phyloP scores from a whole-genome alignment of 2,797 vertebrate genomes.

The Todus mexicanus region DNA sequence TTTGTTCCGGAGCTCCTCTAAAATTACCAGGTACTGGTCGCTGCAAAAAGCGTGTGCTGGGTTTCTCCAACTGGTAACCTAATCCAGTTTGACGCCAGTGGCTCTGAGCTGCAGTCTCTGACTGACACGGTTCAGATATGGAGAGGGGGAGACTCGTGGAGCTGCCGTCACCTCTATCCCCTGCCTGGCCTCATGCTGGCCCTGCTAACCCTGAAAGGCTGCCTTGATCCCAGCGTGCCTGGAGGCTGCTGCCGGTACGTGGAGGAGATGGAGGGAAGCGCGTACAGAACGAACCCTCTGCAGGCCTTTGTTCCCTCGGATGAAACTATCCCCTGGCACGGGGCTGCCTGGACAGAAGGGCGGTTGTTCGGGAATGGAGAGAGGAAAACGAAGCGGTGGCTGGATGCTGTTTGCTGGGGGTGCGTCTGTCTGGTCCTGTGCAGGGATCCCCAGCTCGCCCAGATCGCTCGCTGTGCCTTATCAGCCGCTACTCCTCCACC shows the following conservation, averaged over 20 bases:
- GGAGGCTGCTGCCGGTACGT: not conserved
- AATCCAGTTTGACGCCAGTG: not conserved
- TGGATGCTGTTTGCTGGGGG: not conserved
- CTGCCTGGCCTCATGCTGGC: not conserved
- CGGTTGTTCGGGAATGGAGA: not conserved
- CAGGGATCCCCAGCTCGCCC: not conserved
- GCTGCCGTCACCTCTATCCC: not conserved
- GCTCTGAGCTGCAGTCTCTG: not conserved
- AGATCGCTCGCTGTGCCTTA: not conserved
- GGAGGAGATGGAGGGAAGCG: not conserved
- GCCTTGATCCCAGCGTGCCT: not conserved
- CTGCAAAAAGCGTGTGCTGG: not conserved
- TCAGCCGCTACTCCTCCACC: not conserved
- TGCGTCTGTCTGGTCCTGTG: not conserved
- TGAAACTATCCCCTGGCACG: rapidly evolving
- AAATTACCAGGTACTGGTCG: not conserved
- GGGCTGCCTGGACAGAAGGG: not conserved
- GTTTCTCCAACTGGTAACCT: not conserved
- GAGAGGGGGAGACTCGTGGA: not conserved
- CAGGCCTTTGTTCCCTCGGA: not conserved
- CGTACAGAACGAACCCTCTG: not conserved
- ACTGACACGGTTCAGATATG: not conserved
- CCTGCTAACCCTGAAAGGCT: not conserved
- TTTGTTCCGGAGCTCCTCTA: not conserved
- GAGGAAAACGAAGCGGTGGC: not conserved